These are phyloP conservation scores for Acipenser oxyrinchus DNA, from an alignment of 2,797 vertebrate species.

Conservation along the genomic window DNA sequence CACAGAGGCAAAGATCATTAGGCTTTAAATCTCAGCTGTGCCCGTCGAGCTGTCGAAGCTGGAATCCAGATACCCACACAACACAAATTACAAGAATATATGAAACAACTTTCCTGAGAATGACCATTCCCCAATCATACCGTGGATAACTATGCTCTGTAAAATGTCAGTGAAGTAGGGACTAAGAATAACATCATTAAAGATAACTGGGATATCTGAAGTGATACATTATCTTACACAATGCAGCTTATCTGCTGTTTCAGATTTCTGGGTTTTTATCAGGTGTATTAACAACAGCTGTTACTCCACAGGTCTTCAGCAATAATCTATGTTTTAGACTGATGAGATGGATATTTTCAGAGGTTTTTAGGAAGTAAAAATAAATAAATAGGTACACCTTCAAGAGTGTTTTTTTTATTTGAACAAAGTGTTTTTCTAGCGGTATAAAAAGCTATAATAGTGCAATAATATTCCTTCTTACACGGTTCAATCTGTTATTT, in stretches of 20 bases:
- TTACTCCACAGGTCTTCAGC: neutral
- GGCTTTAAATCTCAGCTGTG: neutral
- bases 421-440: too few relatives aligned
- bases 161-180: slow-evolving; percentile 11
- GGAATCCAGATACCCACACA: too few relatives aligned
- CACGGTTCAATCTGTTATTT: too few relatives aligned
- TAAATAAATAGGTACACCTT: too few relatives aligned
- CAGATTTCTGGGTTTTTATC: slow-evolving; percentile 23
- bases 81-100: too few relatives aligned
- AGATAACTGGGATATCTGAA: slow-evolving; percentile 15
- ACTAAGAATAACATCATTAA: neutral
- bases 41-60: too few relatives aligned
- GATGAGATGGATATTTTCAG: too few relatives aligned
- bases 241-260: slow-evolving; percentile 17
- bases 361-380: too few relatives aligned
- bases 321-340: too few relatives aligned
- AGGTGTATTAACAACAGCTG: slow-evolving; percentile 33
- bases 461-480: too few relatives aligned
- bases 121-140: slow-evolving; percentile 18
- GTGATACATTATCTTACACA: slow-evolving; percentile 23
- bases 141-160: slow-evolving; percentile 20
- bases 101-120: slow-evolving; percentile 2
- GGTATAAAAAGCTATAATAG: too few relatives aligned
- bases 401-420: too few relatives aligned
- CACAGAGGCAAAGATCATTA: neutral